phyloP scores from a whole-genome alignment of 53 echinoderm and acorn worm genomes.

The Echinometra lucunter region DNA sequence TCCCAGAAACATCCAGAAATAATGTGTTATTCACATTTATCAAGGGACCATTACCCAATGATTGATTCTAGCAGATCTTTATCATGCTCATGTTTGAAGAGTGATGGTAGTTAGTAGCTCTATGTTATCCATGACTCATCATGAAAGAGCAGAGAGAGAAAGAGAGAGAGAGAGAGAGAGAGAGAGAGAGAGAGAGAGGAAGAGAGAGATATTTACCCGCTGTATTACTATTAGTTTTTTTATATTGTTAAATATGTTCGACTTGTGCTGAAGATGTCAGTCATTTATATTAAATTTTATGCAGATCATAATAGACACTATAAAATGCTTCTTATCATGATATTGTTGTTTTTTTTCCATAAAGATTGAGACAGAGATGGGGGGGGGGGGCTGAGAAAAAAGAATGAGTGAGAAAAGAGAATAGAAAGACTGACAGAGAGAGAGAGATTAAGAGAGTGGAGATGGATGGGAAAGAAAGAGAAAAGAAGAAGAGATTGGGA shows the following conservation, averaged over 20 bases:
- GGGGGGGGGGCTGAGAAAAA: background rate
- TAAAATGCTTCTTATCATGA: too few relatives aligned
- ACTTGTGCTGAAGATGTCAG: too few relatives aligned
- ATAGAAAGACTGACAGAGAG: background rate
- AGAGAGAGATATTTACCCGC: background rate
- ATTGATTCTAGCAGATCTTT: background rate
- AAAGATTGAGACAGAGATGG: background rate
- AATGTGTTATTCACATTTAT: constrained; percentile 10
- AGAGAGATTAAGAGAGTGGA: background rate
- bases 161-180: background rate
- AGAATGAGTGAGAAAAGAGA: background rate
- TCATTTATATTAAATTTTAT: too few relatives aligned
- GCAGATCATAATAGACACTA: too few relatives aligned
- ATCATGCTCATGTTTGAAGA: background rate
- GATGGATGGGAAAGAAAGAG: background rate
- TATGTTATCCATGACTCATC: background rate
- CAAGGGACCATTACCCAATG: background rate
- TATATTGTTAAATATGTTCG: too few relatives aligned
- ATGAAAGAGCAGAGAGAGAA: background rate
- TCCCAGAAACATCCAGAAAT: background rate
- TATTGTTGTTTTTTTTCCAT: too few relatives aligned
- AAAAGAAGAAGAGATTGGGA: background rate
- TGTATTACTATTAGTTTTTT: too few relatives aligned
- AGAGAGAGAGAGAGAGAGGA: background rate
- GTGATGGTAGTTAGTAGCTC: background rate